These are phyloP conservation scores for Drosophila carrolli DNA, from an alignment of 1,140 invertebrate species.

Conservation along the genomic window DNA sequence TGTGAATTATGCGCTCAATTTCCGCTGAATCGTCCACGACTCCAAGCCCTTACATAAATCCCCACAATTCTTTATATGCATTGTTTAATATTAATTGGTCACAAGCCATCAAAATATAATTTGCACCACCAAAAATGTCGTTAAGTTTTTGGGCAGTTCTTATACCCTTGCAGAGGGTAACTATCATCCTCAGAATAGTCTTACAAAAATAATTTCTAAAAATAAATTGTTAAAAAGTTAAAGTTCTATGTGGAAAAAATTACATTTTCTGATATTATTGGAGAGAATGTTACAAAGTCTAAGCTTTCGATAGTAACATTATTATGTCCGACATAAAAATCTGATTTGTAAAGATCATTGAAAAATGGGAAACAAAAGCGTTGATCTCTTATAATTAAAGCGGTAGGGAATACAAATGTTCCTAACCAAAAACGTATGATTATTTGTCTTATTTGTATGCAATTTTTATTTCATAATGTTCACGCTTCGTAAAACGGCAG, in stretches of 20 bases:
- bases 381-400: background rate
- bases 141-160: background rate
- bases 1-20: slow-evolving; percentile 83
- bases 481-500: slow-evolving; percentile 62
- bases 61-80: slow-evolving; percentile 8
- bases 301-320: no score
- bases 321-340: no score
- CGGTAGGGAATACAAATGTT: background rate
- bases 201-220: no score
- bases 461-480: slow-evolving; percentile 58
- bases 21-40: slow-evolving; percentile 69
- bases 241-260: no score
- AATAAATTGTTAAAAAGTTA: no score
- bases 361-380: no score
- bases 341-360: no score
- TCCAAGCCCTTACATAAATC: slow-evolving; percentile 8
- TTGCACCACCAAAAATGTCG: slow-evolving; percentile 18
- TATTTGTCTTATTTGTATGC: slow-evolving; percentile 12
- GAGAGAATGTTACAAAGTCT: no score
- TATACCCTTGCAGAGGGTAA: background rate
- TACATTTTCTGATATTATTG: no score
- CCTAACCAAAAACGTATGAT: background rate
- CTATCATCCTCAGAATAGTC: no score
- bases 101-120: slow-evolving; percentile 44
- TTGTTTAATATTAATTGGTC: slow-evolving; percentile 66